Evolutionary conservation across 2,113 vertebrate species (phyloP), one percentile per base, ranked within the genome.

Genomic region (Vulpes lagopus): DNA sequence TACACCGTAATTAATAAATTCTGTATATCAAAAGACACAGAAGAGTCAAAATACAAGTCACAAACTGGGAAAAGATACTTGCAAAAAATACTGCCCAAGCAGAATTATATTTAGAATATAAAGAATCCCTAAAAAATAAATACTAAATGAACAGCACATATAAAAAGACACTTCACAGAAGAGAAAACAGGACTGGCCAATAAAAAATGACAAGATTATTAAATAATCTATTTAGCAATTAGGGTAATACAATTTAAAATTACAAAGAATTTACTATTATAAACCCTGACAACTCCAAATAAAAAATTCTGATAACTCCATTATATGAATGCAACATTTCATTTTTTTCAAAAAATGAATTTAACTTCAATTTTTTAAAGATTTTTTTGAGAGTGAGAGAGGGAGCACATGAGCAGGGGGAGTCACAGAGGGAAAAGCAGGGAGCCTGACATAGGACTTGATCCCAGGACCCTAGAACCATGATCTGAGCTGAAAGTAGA

Each of bases 181-280:
- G 17, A 92, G 23, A n/a, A 89, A 95, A 84, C 22, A 88, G 11
- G 43, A 95, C 93, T 62, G 57, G 19, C 59, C 91, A 95, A 86
- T 73, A 93, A 67, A 83, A 73, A 3, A 76, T 55, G 30, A 65
- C 30, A 88, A 91, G 35, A 87, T 57, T 7, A 38, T 62, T 35
- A 43, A 43, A 43, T 43, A 43, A 88, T 79, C n/a, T 92, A 64
- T 71, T 97, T 32, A 79, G 83, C 51, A 85, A 89, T 60, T 38
- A 91, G 74, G 53, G 2, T 10, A 94, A 88, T 19, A 43, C 19
- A 74, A 74, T 88, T 88, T 82, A 60, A 97, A 85, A 92, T 84
- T 62, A 85, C 8, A 3, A 14, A 49, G 43, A 69, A 55, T 62
- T 30, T 80, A 73, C 53, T 32, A 43, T 22, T 79, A 89, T 0